A percentile compares a stretch with the other conserved stretches of the same genome.
Evolutionary conservation across 2,888 invertebrate genomes (phyloP).

Genomic region (Octonoba sinensis): DNA sequence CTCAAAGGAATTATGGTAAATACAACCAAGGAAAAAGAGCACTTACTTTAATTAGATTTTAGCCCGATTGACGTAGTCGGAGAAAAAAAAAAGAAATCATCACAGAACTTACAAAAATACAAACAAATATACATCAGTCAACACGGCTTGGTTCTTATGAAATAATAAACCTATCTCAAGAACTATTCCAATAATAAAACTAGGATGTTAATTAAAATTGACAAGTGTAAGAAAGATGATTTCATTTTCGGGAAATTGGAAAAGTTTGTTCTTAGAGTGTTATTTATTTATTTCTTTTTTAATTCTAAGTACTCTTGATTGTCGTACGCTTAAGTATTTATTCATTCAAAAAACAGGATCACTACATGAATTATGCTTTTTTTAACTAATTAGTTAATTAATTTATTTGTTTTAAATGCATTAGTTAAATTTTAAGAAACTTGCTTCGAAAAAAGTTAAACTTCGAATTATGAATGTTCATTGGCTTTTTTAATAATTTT

Average conservation of each 20-base stretch:
- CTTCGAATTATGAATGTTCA: too few species aligned
- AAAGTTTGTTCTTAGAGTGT: too few species aligned
- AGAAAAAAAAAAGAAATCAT: conserved; percentile 33
- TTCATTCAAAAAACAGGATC: too few species aligned
- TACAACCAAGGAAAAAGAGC: conserved; percentile 28
- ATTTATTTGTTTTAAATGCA: too few species aligned
- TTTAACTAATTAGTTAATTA: too few species aligned
- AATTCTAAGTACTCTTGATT: too few species aligned
- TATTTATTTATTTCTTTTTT: too few species aligned
- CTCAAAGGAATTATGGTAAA: conserved; percentile 49
- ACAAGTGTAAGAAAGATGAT: background rate
- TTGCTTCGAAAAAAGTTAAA: too few species aligned
- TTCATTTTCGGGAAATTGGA: background rate
- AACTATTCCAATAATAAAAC: conserved; percentile 9
- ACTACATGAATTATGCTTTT: too few species aligned
- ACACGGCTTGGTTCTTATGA: conserved; percentile 15
- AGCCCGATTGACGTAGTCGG: conserved; percentile 27
- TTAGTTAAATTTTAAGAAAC: too few species aligned
- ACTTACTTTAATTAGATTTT: conserved; percentile 63
- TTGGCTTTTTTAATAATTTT: too few species aligned
- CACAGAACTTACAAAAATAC: conserved; percentile 26
- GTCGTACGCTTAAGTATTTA: too few species aligned
- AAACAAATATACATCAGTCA: conserved; percentile 16
- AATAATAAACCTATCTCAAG: background rate
- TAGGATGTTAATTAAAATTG: conserved; percentile 33